A percentile compares a stretch with the other conserved stretches of the same genome.
These are phyloP conservation scores for Scolopax rusticola DNA, from an alignment of 2,797 vertebrate species.

Conservation along the genomic window DNA sequence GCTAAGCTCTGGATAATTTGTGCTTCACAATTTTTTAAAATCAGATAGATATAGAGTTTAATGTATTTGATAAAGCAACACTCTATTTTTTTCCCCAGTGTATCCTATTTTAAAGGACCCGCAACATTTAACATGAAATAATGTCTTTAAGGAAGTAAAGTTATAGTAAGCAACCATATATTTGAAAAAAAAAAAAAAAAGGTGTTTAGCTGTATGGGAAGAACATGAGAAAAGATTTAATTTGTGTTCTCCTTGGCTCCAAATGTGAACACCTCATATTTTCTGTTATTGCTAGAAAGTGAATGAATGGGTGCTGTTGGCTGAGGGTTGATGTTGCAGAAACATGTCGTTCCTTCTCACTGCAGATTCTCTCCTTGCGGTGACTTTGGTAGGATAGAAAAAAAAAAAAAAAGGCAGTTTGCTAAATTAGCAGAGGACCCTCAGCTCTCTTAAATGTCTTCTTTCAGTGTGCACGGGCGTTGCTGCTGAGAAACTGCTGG, in stretches of 20 bases:
- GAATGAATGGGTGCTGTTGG: conserved; percentile 29
- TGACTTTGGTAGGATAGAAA: not conserved
- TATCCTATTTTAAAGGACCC: conserved; percentile 42
- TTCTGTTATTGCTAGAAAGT: not conserved
- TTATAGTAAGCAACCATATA: conserved; percentile 61
- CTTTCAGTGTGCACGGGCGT: not conserved
- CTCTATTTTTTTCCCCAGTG: not conserved
- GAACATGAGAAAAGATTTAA: conserved; percentile 2
- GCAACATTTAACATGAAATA: conserved; percentile 58
- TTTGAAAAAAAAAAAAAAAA: not conserved
- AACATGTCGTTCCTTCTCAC: not conserved
- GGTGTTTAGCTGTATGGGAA: not conserved
- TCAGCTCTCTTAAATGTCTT: not conserved
- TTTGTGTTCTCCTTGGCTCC: not conserved
- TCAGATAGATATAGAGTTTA: conserved; percentile 61
- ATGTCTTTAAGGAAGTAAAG: conserved; percentile 55
- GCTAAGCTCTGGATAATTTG: conserved; percentile 71
- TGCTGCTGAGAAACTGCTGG: not conserved
- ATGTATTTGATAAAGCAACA: conserved; percentile 58
- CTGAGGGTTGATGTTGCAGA: conserved; percentile 15
- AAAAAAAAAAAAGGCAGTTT: not conserved
- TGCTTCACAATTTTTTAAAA: conserved; percentile 70
- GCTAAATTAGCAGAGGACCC: not conserved
- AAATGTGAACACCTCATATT: not conserved
- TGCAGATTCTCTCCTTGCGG: not conserved